These are phyloP conservation scores for Pyrrhia umbra DNA, from an alignment of 2,888 invertebrate species.

Conservation along the genomic window DNA sequence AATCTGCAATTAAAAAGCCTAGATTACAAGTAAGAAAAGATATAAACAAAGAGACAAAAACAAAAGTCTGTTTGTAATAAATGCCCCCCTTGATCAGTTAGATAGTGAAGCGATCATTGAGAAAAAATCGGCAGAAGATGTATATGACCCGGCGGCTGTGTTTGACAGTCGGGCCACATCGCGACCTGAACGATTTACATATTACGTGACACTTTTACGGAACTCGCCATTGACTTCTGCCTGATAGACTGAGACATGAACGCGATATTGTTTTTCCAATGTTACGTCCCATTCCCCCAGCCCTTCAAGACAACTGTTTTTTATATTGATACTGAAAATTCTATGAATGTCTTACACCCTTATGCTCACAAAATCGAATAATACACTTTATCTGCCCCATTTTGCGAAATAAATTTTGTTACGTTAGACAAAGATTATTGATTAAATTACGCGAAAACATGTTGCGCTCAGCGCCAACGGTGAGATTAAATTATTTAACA, in stretches of 20 bases:
- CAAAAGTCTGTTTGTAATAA: constrained; percentile 66
- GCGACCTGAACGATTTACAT: constrained; percentile 89
- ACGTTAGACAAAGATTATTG: constrained; percentile 77
- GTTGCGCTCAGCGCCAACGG: constrained; percentile 74
- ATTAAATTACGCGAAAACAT: constrained; percentile 82
- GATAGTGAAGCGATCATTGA: constrained; percentile 83
- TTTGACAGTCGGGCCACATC: constrained; percentile 89
- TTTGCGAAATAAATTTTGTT: constrained; percentile 70
- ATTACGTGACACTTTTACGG: constrained; percentile 89
- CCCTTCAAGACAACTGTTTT: constrained; percentile 79
- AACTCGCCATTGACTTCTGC: constrained; percentile 85
- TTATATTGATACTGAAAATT: constrained; percentile 83
- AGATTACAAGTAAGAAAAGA: background rate
- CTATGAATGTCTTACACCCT: constrained; percentile 72
- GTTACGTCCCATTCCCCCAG: constrained; percentile 74
- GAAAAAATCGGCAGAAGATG: constrained; percentile 82
- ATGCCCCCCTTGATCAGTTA: constrained; percentile 72
- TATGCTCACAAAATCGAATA: constrained; percentile 64
- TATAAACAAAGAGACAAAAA: constrained; percentile 38
- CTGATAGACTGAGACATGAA: constrained; percentile 87
- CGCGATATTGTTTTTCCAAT: constrained; percentile 87
- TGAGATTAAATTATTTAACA: constrained; percentile 84
- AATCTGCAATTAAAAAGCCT: background rate
- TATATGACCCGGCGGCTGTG: constrained; percentile 80
- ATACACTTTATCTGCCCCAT: constrained; percentile 61